Percentiles rank a stretch among this genome's conserved stretches.
Evolutionary conservation across 2,888 invertebrate species (phyloP).

Genomic region (Heliconius sara): DNA sequence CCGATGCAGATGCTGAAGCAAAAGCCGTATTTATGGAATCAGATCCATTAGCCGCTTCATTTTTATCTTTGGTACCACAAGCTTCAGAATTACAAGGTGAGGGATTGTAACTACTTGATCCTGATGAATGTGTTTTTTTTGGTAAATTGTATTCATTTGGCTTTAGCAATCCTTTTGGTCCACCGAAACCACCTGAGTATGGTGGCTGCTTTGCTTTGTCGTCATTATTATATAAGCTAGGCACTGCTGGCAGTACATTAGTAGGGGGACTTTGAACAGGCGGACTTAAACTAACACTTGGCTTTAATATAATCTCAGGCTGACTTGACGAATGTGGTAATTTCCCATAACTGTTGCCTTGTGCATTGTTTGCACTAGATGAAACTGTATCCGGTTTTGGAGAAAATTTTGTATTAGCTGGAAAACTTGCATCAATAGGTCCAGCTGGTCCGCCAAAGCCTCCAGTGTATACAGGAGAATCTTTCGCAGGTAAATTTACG

Average conservation of each 20-base stretch:
- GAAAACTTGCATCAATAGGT: conserved; percentile 48
- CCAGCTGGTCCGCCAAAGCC: conserved; percentile 58
- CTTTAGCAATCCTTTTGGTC: conserved; percentile 58
- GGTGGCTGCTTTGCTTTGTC: conserved; percentile 46
- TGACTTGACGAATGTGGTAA: conserved; percentile 1
- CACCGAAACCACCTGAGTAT: conserved; percentile 64
- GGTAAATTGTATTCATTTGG: conserved; percentile 60
- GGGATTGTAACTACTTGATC: conserved; percentile 30
- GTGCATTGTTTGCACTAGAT: conserved; percentile 10
- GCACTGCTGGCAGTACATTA: not conserved
- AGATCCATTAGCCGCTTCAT: conserved; percentile 5
- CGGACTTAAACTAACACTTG: conserved; percentile 31
- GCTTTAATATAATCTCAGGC: conserved; percentile 18
- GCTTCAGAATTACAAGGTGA: conserved; percentile 43
- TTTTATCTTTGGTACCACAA: conserved; percentile 41
- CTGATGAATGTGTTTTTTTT: conserved; percentile 44
- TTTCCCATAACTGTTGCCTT: not conserved
- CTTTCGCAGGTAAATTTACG: conserved; percentile 29
- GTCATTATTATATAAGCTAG: conserved; percentile 24
- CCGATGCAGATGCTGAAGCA: conserved; percentile 54
- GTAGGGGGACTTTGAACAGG: conserved; percentile 13
- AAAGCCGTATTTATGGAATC: conserved; percentile 30
- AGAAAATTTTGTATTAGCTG: conserved; percentile 3
- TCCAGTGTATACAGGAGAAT: conserved; percentile 57
- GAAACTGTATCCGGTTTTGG: conserved; percentile 14